phyloP scores from a whole-genome alignment of 1,140 invertebrate species.

The Drosophila tristis region DNA sequence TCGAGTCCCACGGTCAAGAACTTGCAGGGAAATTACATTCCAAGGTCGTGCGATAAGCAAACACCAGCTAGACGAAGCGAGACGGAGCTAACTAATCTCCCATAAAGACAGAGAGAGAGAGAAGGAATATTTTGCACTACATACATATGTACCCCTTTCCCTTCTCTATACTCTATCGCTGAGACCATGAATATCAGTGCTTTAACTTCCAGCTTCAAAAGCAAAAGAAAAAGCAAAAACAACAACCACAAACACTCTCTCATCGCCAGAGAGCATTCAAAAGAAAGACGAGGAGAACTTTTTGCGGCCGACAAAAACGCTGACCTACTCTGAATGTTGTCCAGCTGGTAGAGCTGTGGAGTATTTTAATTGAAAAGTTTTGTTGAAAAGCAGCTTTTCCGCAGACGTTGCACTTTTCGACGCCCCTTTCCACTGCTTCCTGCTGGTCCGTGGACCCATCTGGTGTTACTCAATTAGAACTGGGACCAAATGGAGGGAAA shows the following conservation, averaged over 20 bases:
- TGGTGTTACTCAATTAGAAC: slow-evolving; percentile 55
- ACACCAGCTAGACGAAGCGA: background rate
- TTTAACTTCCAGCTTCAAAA: too few species aligned
- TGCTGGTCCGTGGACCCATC: too few species aligned
- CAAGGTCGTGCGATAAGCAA: slow-evolving; percentile 50
- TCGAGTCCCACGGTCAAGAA: slow-evolving; percentile 35
- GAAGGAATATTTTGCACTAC: too few species aligned
- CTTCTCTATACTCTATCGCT: too few species aligned
- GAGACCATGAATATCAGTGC: too few species aligned
- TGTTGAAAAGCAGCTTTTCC: slow-evolving; percentile 30
- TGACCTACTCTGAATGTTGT: slow-evolving; percentile 45
- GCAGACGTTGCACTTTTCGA: slow-evolving; percentile 49
- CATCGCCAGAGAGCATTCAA: background rate
- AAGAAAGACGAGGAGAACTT: slow-evolving; percentile 14
- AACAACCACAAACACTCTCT: slow-evolving; percentile 4
- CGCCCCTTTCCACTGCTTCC: background rate
- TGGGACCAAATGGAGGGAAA: slow-evolving; percentile 38
- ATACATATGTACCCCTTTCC: too few species aligned
- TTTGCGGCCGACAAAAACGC: slow-evolving; percentile 30
- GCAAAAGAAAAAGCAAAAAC: background rate
- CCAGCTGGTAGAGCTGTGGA: slow-evolving; percentile 32
- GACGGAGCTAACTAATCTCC: background rate
- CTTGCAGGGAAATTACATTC: slow-evolving; percentile 41
- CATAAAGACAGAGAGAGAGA: slow-evolving; percentile 19
- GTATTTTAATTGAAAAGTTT: slow-evolving; percentile 59